These are phyloP conservation scores for Galago senegalensis DNA, from an alignment of 2,797 vertebrate genomes.

Conservation along the genomic window DNA sequence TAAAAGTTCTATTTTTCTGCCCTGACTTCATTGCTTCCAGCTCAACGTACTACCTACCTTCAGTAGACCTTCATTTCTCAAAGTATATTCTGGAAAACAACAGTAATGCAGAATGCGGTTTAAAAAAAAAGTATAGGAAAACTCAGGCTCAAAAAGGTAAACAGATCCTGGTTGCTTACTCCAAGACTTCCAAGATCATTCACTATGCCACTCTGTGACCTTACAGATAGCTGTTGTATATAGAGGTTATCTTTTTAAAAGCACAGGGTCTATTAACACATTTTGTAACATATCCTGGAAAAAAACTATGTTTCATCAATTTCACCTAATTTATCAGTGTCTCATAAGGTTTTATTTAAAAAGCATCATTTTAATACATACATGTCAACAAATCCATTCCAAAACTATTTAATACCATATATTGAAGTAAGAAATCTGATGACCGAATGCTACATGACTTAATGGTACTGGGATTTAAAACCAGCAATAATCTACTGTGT, in stretches of 20 bases:
- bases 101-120: not conserved
- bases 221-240: not conserved
- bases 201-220: not conserved
- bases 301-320: conserved; percentile 37
- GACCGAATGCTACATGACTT: conserved; percentile 14
- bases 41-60: conserved; percentile 43
- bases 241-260: conserved; percentile 50
- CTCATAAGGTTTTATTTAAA: conserved; percentile 19
- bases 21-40: conserved; percentile 9
- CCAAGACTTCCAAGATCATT: conserved; percentile 31
- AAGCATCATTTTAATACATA: conserved; percentile 45
- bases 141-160: conserved; percentile 36
- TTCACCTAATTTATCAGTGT: conserved; percentile 43
- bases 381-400: conserved; percentile 44
- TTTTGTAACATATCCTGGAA: conserved; percentile 50
- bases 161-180: conserved; percentile 11
- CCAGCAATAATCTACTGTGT: not conserved
- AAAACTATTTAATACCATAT: conserved; percentile 42
- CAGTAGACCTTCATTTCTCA: not conserved
- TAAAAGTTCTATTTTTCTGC: conserved; percentile 32
- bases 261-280: not conserved
- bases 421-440: conserved; percentile 54
- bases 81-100: not conserved
- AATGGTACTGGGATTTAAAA: conserved; percentile 42
- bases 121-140: conserved; percentile 10